phyloP scores from a whole-genome alignment of 2,797 vertebrate genomes.

The Channa striata region DNA sequence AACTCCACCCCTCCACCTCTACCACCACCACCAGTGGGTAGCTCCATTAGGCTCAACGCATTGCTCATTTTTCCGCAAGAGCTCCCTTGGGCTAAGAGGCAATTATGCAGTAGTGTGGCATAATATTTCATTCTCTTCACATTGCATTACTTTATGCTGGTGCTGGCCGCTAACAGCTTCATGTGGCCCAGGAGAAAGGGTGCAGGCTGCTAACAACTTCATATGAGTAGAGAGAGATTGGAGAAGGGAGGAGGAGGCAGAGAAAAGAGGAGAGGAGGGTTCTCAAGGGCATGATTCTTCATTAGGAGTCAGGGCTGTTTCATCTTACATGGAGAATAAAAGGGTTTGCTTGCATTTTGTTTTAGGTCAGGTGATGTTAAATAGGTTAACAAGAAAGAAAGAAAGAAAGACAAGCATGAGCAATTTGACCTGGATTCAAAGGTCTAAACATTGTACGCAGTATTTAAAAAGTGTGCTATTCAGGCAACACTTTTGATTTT shows the following conservation, averaged over 20 bases:
- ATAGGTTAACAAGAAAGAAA: not conserved
- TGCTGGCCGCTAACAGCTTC: slow-evolving; percentile 78
- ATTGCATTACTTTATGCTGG: slow-evolving; percentile 70
- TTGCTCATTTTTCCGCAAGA: slow-evolving; percentile 86
- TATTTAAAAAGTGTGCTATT: slow-evolving; percentile 2
- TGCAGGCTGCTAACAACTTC: slow-evolving; percentile 73
- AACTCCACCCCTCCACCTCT: slow-evolving; percentile 42
- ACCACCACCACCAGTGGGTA: slow-evolving; percentile 47
- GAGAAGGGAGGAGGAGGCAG: not conserved
- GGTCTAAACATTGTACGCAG: not conserved
- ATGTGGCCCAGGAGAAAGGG: slow-evolving; percentile 75
- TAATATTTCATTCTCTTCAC: slow-evolving; percentile 86
- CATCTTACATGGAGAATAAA: slow-evolving; percentile 32
- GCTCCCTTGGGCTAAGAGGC: slow-evolving; percentile 85
- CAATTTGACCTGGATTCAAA: not conserved
- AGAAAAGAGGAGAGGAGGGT: slow-evolving; percentile 21
- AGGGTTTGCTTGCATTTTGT: slow-evolving; percentile 11
- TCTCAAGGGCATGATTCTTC: slow-evolving; percentile 72
- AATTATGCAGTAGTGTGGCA: slow-evolving; percentile 86
- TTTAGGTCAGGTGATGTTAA: slow-evolving; percentile 31
- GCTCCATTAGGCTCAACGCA: slow-evolving; percentile 83
- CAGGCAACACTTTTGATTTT: not conserved
- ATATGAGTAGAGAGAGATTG: slow-evolving; percentile 54
- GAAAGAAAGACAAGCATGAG: not conserved
- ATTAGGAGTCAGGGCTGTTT: slow-evolving; percentile 67